Percentiles rank a stretch among this genome's conserved stretches.
Evolutionary conservation across 2,113 vertebrate species (phyloP).

Genomic region (Geococcyx californianus): DNA sequence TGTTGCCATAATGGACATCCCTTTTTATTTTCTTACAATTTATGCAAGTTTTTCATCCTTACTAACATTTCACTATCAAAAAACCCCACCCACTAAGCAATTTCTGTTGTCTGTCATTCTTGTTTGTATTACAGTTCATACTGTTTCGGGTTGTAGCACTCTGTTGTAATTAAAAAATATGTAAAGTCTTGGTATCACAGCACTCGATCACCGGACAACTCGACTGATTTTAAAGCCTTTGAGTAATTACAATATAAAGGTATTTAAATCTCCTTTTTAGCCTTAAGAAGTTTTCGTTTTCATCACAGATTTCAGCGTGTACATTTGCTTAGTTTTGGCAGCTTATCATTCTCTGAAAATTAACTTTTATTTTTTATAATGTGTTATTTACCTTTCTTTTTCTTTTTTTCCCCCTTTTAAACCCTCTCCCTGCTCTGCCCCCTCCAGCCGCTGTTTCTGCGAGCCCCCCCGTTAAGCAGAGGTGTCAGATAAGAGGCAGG

Average conservation of each 20-base stretch:
- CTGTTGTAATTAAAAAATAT: not conserved
- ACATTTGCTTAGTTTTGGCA: not conserved
- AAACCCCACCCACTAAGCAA: not conserved
- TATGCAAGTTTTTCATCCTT: not conserved
- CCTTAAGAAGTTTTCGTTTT: not conserved
- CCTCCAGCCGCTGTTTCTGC: not conserved
- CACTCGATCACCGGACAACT: not conserved
- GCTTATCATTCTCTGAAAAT: not conserved
- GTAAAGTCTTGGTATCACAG: not conserved
- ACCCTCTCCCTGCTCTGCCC: no score
- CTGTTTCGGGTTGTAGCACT: not conserved
- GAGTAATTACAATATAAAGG: not conserved
- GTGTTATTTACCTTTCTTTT: not conserved
- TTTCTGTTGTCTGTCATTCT: not conserved
- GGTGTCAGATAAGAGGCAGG: not conserved
- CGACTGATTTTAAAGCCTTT: not conserved
- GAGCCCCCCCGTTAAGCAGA: not conserved
- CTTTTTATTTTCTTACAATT: not conserved
- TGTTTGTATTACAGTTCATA: not conserved
- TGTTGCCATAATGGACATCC: not conserved
- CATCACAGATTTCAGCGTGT: not conserved
- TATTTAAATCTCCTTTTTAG: not conserved
- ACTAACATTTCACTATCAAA: not conserved
- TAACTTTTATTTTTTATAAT: not conserved
- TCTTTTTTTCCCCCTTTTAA: rapidly evolving